Base-by-base conservation (phyloP, 2,113 vertebrate species). In the Triplophysa dalaica region DNA sequence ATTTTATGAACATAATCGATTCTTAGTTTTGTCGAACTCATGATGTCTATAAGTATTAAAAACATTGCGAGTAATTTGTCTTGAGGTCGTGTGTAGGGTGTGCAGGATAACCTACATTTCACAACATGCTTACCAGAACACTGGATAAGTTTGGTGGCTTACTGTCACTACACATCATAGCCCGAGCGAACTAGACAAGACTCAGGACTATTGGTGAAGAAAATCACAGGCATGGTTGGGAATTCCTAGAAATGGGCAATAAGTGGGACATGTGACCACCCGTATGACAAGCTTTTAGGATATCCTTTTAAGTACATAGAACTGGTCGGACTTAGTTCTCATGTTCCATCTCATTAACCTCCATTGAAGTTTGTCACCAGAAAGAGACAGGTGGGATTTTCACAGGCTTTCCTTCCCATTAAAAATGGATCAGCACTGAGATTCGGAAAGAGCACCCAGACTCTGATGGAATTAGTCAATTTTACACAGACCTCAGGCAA, bases 341-440 rank as follows among this genome's bases (percentile, higher is more conserved):
- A 74, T 86, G 90, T 91, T 92, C 89, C 89, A 86, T 90, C 90
- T 87, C 90, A 92, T 92, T 93, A 93, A 85, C 81, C 75, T 86
- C 79, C 77, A 84, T 81, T 67, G 82, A 50, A 83, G 83, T 81
- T 85, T 82, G 60, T 89, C 87, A 89, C 87, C 86, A 87, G 79
- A 85, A 83, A 85, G 84, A 87, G 43, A 85, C 80, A 22, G 84
- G 89, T 91, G 90, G 91, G 90, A 92, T 91, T 92, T 93, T 93
- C 91, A 93, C 90, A 93, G 90, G 88, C 90, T 84, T 90, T 91
- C 91, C 87, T 87, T 82, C 87, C 88, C 75, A 91, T 92, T 93
- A 91, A 90, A 85, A 89, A 82, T 82, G 85, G 89, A 92, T 91
- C 88, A 92, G 78, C 82, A 60, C 85, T 77, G 82, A 86, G 87